A percentile compares a stretch with the other conserved stretches of the same genome.
phyloP scores from a whole-genome alignment of 2,797 vertebrate species.

The Okamejei kenojei region DNA sequence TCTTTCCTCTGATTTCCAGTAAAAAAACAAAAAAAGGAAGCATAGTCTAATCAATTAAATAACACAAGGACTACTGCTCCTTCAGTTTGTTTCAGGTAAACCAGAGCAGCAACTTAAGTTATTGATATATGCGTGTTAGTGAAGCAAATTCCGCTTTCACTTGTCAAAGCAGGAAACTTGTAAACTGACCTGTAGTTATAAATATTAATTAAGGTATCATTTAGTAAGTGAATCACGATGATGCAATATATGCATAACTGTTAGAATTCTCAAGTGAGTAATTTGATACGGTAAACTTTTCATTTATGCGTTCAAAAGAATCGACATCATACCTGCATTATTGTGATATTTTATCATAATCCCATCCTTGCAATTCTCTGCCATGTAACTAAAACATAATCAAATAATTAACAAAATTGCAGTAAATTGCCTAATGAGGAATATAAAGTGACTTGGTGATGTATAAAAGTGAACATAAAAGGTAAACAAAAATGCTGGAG shows the following conservation, averaged over 20 bases:
- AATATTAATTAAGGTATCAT: background rate
- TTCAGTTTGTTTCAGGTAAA: background rate
- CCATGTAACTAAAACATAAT: background rate
- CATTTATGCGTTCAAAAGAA: background rate
- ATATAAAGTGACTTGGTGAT: background rate
- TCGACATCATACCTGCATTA: too few relatives aligned
- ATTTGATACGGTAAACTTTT: background rate
- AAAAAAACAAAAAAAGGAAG: background rate
- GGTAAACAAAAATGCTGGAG: too few relatives aligned
- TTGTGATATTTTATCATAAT: background rate
- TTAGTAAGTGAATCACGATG: background rate
- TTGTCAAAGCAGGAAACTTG: background rate
- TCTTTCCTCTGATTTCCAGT: too few relatives aligned
- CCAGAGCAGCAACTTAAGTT: background rate
- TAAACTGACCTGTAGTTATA: background rate
- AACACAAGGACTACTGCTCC: background rate
- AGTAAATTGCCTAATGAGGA: background rate
- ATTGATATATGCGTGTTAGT: background rate
- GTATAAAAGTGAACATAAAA: too few relatives aligned
- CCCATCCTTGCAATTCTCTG: too few relatives aligned
- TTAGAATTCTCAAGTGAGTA: background rate
- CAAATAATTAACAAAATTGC: background rate
- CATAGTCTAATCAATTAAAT: background rate
- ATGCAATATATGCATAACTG: background rate
- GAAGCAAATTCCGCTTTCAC: background rate